These are phyloP conservation scores for Brachyptera risi DNA, from an alignment of 2,888 invertebrate species.

Conservation along the genomic window DNA sequence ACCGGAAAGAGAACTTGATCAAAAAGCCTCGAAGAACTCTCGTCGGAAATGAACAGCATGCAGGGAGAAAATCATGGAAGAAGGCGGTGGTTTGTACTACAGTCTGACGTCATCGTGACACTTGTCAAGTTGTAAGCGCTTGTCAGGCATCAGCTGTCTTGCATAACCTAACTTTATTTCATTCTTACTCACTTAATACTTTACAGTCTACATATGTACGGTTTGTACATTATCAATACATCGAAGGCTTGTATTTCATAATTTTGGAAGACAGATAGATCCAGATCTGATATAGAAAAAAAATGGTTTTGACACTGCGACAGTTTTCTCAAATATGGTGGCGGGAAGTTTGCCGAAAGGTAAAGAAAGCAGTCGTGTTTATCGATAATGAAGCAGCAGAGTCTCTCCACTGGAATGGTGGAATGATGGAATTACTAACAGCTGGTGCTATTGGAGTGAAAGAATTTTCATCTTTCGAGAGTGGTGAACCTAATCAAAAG, in stretches of 20 bases:
- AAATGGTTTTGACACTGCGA: slow-evolving; percentile 28
- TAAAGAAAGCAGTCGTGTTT: slow-evolving; percentile 60
- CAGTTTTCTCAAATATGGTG: slow-evolving; percentile 49
- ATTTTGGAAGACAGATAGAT: too few relatives aligned
- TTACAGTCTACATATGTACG: neutral
- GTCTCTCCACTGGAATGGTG: slow-evolving; percentile 67
- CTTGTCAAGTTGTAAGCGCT: too few relatives aligned
- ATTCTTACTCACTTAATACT: neutral
- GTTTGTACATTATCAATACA: neutral
- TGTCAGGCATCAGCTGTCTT: neutral
- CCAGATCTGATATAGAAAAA: too few relatives aligned
- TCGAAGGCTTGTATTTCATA: neutral
- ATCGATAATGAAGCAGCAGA: slow-evolving; percentile 60
- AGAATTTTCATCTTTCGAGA: slow-evolving; percentile 59
- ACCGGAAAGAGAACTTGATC: slow-evolving; percentile 12
- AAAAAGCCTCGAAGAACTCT: too few relatives aligned
- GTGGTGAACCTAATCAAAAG: slow-evolving; percentile 41
- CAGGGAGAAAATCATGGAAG: neutral
- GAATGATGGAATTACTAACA: slow-evolving; percentile 53
- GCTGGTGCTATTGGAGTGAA: slow-evolving; percentile 61
- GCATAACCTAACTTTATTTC: neutral
- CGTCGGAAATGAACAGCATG: neutral
- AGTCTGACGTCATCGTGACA: too few relatives aligned
- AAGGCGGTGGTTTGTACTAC: too few relatives aligned
- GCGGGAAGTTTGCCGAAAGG: slow-evolving; percentile 56